Base-by-base conservation (phyloP, 2,888 invertebrate species). In the Omphaloscelis lunosa region DNA sequence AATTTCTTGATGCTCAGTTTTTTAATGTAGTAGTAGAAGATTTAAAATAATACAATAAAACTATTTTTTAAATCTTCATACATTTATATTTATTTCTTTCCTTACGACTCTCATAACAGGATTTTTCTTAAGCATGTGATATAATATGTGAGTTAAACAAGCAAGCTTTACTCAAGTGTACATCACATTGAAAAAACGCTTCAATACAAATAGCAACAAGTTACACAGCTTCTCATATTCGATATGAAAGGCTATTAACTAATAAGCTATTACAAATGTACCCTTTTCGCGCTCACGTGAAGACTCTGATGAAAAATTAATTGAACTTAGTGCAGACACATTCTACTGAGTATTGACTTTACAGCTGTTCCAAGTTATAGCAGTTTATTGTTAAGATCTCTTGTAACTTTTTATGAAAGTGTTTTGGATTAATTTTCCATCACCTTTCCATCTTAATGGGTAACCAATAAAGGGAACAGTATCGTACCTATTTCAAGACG, bases 261-360 rank as follows among this genome's bases (percentile, higher is more conserved):
- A 86, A 86, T 79, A 79, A 73, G 29, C 83, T 80, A 80, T 86
- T 83, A 83, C 76, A 56, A 53, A 27, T 66, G 72, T 74, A 61
- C 71, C 45, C 70, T 70, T 45, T 59, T 63, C 62, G 39, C 11
- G 12, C 56, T 58, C 58, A 51, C 34, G 48, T 56, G 67, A 71
- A 66, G 39, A 29, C 17, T 65, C 34, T 76, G 79, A 87, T 86
- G 75, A 87, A 87, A 86, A 85, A 87, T 72, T 85, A 81, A 86
- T 86, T 77, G 80, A 77, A 75, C 85, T 77, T 68, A 67, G 73
- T 72, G 39, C 71, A 67, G 34, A 41, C 53, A 63, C 62, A 67
- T 68, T 69, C 66, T 34, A 27, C 65, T 72, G 48, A 58, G 56
- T 39, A 56, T 41, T 63, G 34, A 67, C 63, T 5, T 34, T 67